Conservation (phyloP, 2,797 vertebrate species). For the Fundulus diaphanus region DNA sequence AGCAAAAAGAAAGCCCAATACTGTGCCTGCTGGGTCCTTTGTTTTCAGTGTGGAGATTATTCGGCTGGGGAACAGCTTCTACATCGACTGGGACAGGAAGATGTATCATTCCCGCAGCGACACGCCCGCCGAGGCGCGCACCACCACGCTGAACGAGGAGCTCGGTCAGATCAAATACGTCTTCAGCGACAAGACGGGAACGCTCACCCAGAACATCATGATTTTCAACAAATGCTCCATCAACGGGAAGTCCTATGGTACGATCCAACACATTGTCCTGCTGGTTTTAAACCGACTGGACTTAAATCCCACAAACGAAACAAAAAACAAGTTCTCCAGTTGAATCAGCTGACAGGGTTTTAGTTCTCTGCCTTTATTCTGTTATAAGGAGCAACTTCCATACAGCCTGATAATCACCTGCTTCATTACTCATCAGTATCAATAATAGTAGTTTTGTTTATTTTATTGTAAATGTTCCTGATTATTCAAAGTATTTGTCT, state of each 20-base stretch:
- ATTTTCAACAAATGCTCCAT: conserved; percentile 95
- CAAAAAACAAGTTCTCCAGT: background rate
- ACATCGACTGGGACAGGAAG: conserved; percentile 95
- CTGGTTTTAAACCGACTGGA: background rate
- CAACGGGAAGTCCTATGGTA: conserved; percentile 89
- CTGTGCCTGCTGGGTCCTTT: background rate
- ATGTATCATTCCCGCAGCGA: conserved; percentile 89
- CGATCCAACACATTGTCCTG: background rate
- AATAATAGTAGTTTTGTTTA: background rate
- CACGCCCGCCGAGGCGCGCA: conserved; percentile 90
- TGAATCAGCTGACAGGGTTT: background rate
- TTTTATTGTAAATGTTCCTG: background rate
- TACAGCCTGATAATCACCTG: too few relatives aligned
- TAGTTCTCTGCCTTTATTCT: background rate
- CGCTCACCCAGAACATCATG: conserved; percentile 98
- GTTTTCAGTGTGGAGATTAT: conserved; percentile 92
- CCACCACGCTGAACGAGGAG: conserved; percentile 95
- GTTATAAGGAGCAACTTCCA: background rate
- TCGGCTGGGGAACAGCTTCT: conserved; percentile 94
- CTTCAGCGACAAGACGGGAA: conserved; percentile 97
- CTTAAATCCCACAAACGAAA: too few relatives aligned
- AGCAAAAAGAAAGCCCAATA: background rate
- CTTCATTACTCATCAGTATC: background rate
- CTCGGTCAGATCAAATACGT: conserved; percentile 96
- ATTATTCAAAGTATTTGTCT: background rate